Evolutionary conservation across 2,113 vertebrate species (phyloP).

Genomic region (Piliocolobus tephrosceles): DNA sequence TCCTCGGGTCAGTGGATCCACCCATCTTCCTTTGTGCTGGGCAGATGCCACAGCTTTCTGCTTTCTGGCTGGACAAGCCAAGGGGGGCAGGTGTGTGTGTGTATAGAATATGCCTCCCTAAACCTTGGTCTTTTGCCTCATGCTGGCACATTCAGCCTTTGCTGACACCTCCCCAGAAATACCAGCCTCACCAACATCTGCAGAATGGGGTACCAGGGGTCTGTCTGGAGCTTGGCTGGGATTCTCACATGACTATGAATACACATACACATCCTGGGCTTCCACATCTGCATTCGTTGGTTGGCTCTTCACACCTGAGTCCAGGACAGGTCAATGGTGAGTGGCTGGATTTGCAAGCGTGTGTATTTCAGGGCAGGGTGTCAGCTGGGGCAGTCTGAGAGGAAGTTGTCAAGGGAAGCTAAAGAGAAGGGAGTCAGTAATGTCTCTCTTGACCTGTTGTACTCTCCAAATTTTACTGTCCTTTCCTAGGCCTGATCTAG

Average conservation of each 20-base stretch:
- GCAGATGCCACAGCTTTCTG: background rate
- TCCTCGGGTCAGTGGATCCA: background rate
- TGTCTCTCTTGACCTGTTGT: background rate
- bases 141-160: background rate
- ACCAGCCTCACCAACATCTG: conserved; percentile 66
- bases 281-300: conserved; percentile 25
- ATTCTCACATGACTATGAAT: conserved; percentile 75
- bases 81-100: too few relatives aligned
- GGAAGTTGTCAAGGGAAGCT: conserved; percentile 70
- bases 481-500: background rate
- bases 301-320: conserved; percentile 61
- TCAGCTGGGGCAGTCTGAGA: conserved; percentile 60
- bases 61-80: background rate
- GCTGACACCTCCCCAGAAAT: conserved; percentile 22
- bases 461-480: background rate
- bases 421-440: background rate
- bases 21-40: background rate
- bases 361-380: conserved; percentile 71
- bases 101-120: background rate
- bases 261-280: background rate
- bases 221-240: conserved; percentile 46
- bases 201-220: background rate
- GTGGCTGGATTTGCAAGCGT: conserved; percentile 69
- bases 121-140: background rate
- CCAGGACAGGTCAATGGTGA: background rate